Evolutionary conservation across 1,140 invertebrate genomes (phyloP), one percentile per base, ranked within the genome.

Genomic region (Zaprionus gabonicus): DNA sequence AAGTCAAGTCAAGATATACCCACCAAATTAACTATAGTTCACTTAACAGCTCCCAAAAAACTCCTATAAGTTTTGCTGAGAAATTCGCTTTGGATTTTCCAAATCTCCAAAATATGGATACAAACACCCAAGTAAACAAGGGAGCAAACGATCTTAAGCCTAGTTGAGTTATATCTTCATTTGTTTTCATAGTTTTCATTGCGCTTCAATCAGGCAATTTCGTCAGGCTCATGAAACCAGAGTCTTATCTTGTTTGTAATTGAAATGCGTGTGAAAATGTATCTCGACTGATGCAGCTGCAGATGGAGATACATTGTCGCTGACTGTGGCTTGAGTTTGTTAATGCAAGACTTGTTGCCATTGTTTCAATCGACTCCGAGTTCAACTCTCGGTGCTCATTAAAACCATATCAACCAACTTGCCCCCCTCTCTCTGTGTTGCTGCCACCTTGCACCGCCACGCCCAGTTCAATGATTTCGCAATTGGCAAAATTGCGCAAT

Each of bases 201-300:
- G 46, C 46, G 20, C 46, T 51, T 51, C 46, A 51, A 51, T 71
- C 25, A 23, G 34, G 31, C 56, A 71, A 46, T 70, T 71, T 76
- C 59, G 36, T 70, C 66, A 69, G 63, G 27, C n/a, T 17, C 13
- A 55, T 73, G 36, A 41, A 62, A 59, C 44, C 51, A 49, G 31
- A 71, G 66, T 17, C 25, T 57, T 77, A 83, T 72, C 56, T 82
- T 82, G 9, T 28, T 73, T 63, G 71, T 53, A 49, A 80, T 65
- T 74, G 62, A 41, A 38, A 67, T 71, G 81, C 82, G 81, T 88
- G 85, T 90, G 85, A 88, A 88, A 84, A 81, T 73, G 55, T 53
- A 73, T 71, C 53, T 81, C 36, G 25, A 72, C 31, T 36, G 66
- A 23, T 23, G 23, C 25, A 49, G 41, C 55, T 59, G 38, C 51